Conservation (phyloP, 2,113 vertebrate genomes). For the Chunga burmeisteri region DNA sequence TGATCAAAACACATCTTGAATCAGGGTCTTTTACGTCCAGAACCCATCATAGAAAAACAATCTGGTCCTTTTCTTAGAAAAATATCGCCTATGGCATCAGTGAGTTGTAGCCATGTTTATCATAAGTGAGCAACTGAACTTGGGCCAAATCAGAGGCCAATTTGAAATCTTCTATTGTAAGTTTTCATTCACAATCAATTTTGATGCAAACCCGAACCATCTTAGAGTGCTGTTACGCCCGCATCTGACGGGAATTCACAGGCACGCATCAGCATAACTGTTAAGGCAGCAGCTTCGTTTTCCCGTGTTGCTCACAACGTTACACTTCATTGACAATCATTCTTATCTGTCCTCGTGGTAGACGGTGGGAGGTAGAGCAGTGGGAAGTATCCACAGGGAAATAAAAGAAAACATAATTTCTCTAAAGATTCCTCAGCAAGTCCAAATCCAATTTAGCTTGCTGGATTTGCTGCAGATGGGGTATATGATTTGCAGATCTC, state of each 20-base stretch:
- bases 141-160: not conserved
- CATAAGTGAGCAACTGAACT: not conserved
- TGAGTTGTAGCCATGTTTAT: not conserved
- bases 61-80: not conserved
- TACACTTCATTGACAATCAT: not conserved
- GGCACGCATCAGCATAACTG: not conserved
- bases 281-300: not conserved
- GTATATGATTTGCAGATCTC: conserved; percentile 8
- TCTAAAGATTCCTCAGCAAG: conserved; percentile 17
- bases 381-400: conserved; percentile 29
- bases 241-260: not conserved
- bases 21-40: not conserved
- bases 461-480: not conserved
- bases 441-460: conserved; percentile 19
- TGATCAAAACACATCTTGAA: not conserved
- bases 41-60: not conserved
- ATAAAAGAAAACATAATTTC: conserved; percentile 29
- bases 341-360: not conserved
- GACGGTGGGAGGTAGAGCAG: not conserved
- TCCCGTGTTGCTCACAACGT: not conserved
- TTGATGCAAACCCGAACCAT: not conserved
- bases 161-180: not conserved
- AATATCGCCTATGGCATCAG: not conserved
- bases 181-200: not conserved
- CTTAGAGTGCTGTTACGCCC: not conserved